Evolutionary conservation across 2,113 vertebrate genomes (phyloP), one percentile per base, ranked within the genome.

Genomic region (Excalfactoria chinensis): DNA sequence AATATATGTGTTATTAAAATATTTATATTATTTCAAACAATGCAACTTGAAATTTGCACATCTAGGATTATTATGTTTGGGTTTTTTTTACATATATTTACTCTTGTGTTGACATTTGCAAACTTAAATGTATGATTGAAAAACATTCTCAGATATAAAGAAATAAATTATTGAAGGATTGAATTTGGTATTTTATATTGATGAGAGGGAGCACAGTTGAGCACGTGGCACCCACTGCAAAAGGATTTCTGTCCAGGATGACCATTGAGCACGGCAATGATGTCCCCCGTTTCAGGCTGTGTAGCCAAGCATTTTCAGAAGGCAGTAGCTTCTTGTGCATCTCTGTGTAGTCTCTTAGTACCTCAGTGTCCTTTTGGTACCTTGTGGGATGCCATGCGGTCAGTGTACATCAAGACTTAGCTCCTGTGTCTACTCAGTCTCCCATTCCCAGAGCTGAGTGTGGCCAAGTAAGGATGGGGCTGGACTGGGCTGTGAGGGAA

Each of bases 141-240:
- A 93, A 91, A 90, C 80, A 76, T 92, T 82, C 43, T 78, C 53
- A 60, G 74, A 69, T 90, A 88, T 78, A 95, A 95, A 94, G 76
- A 97, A 98, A 97, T 97, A 98, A 98, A 96, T 98, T 98, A 98
- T 98, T 97, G 96, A 97, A 97, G 93, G 93, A 95, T 51, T 82
- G 62, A 90, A 73, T 48, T 77, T 90, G 58, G 32, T 92, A 44
- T 81, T 94, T 95, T 89, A 13, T 93, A 3, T 76, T 67, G 46
- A 26, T 48, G 41, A 16, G 3, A 90, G 64, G 59, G 32, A 53
- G 28, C 28, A 12, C 14, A 28, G 11, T 9, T 85, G 55, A 83
- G 59, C 30, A 30, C 46, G 46, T 23, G 55, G 23, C 28, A 46
- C 7, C 7, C 25, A 1, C 19, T 74, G 62, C 78, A 62, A 91